Base-by-base conservation (phyloP, 2,888 invertebrate species). In the Rhabditophanes sp. region DNA sequence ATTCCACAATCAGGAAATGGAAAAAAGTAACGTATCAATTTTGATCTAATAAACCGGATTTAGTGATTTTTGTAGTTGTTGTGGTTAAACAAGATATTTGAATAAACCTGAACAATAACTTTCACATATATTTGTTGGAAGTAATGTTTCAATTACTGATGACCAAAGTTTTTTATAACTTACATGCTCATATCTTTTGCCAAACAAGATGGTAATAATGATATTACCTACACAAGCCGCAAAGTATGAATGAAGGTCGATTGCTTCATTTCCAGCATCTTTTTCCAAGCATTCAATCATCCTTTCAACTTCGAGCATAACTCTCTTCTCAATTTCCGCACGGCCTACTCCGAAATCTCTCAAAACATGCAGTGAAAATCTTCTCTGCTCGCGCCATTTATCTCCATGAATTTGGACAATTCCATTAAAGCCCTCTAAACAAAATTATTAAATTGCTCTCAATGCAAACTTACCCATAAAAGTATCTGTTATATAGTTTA, bases 371-470 rank as follows among this genome's bases (percentile, higher is more conserved):
- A 56, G 42, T 5, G 50, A 50, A 33, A 53, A 53, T 7, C 63
- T 35, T 17, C 64, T 35, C 30, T 63, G 64, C 35, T 61, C 57
- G 14, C 62, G 46, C 64, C 64, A 64, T 35, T 55, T 58, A 18
- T 53, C 49, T 9, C 64, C 60, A 31, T 60, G 57, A 20, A 56
- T 57, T 42, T 60, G 60, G 4, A 60, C 56, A 4, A 60, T 48
- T 23, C 60, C 60, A 40, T 61, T 59, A 29, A 48, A 45, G n/a
- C 60, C 60, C 25, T 50, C 58, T 58, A 35, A 26, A 49, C 36
- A 14, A 33, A 33, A 24, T 33, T 25, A 19, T 25, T 7, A 9
- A 24, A n/a, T 12, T 14, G 22, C 24, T 20, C 27, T 15, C 6
- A 14, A 35, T n/a, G 3, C 5, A 25, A 28, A 35, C 46, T 39